Conservation (phyloP, 2,113 vertebrate species). For the Silurus asotus region DNA sequence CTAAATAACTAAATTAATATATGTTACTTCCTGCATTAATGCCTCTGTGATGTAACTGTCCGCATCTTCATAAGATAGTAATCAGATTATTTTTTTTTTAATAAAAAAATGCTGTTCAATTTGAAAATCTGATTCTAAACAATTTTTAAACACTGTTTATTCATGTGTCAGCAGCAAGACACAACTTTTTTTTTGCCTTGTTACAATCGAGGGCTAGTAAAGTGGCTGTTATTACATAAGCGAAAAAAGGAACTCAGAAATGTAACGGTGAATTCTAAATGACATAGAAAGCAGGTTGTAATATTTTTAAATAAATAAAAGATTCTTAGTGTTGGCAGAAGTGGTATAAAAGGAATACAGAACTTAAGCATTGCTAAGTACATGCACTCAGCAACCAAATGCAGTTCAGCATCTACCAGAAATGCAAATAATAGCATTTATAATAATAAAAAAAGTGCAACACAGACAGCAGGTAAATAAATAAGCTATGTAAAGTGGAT, state of each 20-base stretch:
- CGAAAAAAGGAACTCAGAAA: not conserved
- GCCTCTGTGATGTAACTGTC: not conserved
- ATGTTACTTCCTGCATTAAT: not conserved
- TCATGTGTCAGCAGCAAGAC: not conserved
- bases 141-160: not conserved
- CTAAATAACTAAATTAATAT: not conserved
- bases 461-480: no score
- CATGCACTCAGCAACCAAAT: no score
- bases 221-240: not conserved
- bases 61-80: not conserved
- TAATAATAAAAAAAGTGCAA: no score
- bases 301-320: not conserved
- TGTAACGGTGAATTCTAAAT: not conserved
- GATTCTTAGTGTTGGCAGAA: not conserved
- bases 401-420: no score
- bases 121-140: not conserved
- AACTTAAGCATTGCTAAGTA: not conserved
- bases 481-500: no score
- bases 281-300: not conserved
- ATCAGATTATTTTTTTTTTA: not conserved
- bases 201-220: not conserved
- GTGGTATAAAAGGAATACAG: not conserved
- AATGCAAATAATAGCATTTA: no score
- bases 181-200: not conserved
- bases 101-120: not conserved